These are phyloP conservation scores for Mirounga angustirostris DNA, from an alignment of 2,113 vertebrate genomes.

Conservation along the genomic window DNA sequence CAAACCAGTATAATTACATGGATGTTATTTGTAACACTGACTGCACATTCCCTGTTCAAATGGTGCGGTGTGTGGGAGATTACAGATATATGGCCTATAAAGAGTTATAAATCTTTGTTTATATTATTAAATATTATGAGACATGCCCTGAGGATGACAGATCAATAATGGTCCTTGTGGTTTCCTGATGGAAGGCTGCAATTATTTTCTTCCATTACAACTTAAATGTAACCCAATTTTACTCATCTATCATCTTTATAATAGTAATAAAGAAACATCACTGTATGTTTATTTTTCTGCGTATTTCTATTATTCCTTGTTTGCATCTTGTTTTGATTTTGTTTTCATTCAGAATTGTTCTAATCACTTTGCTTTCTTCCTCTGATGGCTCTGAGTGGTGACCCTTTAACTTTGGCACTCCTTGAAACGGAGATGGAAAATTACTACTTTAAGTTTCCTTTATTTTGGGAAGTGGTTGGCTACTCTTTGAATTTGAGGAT, in stretches of 20 bases:
- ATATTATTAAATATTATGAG: constrained; percentile 90
- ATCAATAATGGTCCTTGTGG: constrained; percentile 90
- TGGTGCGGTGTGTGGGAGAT: constrained; percentile 78
- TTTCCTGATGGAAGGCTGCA: constrained; percentile 89
- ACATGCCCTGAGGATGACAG: constrained; percentile 83
- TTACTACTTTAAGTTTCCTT: constrained; percentile 76
- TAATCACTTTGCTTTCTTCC: constrained; percentile 68
- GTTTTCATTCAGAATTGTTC: constrained; percentile 66
- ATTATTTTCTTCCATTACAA: constrained; percentile 90
- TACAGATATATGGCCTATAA: constrained; percentile 78
- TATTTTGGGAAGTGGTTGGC: constrained; percentile 78
- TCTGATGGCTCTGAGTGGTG: constrained; percentile 60
- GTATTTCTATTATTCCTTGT: constrained; percentile 81
- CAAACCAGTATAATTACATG: constrained; percentile 78
- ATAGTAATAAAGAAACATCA: constrained; percentile 85
- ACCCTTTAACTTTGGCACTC: constrained; percentile 75
- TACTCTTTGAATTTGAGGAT: constrained; percentile 70
- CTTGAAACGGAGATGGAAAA: constrained; percentile 72
- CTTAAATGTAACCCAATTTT: constrained; percentile 88
- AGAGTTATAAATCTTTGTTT: constrained; percentile 88
- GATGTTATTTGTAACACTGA: constrained; percentile 84
- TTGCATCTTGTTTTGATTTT: constrained; percentile 81
- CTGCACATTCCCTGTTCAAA: constrained; percentile 80
- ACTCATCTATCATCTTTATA: constrained; percentile 87
- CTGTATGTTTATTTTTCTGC: constrained; percentile 84